Conservation (phyloP, 2,797 vertebrate genomes). For the Myotis pilosus region DNA sequence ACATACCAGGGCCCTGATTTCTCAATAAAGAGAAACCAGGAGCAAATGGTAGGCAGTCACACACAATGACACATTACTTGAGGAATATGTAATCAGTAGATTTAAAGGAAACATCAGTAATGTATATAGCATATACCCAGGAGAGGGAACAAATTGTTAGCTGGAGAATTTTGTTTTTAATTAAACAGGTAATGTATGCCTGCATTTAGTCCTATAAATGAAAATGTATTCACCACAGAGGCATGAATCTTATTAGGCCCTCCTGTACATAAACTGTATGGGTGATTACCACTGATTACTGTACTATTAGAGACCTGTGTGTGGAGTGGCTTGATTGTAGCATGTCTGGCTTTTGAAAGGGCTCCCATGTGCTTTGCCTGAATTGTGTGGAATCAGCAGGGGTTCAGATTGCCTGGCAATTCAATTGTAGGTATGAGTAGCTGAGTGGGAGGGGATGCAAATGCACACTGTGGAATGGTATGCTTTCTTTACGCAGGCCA, state of each 20-base stretch:
- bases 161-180: constrained; percentile 85
- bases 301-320: constrained; percentile 80
- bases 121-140: constrained; percentile 70
- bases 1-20: background rate
- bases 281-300: constrained; percentile 84
- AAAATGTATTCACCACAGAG: constrained; percentile 83
- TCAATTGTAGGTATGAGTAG: background rate
- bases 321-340: constrained; percentile 79
- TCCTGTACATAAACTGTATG: constrained; percentile 79
- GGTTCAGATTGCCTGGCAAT: constrained; percentile 34
- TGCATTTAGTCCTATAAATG: constrained; percentile 79
- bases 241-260: constrained; percentile 79
- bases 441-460: background rate
- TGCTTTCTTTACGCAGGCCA: background rate
- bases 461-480: fast-evolving
- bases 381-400: constrained; percentile 68
- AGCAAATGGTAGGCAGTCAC: constrained; percentile 11
- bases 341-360: constrained; percentile 76
- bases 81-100: constrained; percentile 74
- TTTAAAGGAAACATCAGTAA: constrained; percentile 76
- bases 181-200: constrained; percentile 85
- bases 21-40: background rate
- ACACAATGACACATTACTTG: constrained; percentile 65
- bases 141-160: constrained; percentile 82
- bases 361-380: constrained; percentile 75